A percentile compares a stretch with the other conserved stretches of the same genome.
These are phyloP conservation scores for Nemoura dubitans DNA, from an alignment of 2,888 invertebrate genomes.

Conservation along the genomic window DNA sequence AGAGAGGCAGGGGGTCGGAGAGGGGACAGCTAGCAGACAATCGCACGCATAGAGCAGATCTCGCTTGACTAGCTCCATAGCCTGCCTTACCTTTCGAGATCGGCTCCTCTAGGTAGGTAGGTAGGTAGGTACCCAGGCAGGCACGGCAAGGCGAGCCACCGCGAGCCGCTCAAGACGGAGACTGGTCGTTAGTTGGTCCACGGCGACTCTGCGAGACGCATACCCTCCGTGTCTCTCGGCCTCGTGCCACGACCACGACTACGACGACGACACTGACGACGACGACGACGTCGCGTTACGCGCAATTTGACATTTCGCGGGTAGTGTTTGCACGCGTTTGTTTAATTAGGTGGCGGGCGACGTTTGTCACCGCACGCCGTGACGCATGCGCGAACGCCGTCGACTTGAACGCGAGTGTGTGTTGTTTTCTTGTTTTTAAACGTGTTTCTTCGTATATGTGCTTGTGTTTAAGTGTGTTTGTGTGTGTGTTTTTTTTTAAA, in stretches of 20 bases:
- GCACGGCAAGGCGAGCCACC: too few species aligned
- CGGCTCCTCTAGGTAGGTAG: not conserved
- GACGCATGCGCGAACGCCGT: not conserved
- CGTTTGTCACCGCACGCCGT: not conserved
- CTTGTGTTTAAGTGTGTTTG: not conserved
- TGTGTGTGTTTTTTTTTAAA: not conserved
- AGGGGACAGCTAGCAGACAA: not conserved
- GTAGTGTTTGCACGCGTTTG: not conserved
- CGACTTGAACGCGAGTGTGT: not conserved
- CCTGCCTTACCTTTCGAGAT: constrained; percentile 15
- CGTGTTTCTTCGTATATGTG: not conserved
- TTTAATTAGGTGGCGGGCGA: not conserved
- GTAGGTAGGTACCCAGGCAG: not conserved
- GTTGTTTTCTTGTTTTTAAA: not conserved
- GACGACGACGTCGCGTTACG: not conserved
- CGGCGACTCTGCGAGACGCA: not conserved
- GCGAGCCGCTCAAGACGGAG: not conserved
- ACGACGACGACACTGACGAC: not conserved
- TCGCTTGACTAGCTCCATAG: constrained; percentile 38
- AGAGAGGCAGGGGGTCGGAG: not conserved
- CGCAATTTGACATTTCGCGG: not conserved
- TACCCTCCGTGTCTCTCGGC: not conserved
- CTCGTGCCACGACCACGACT: not conserved
- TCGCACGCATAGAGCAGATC: constrained; percentile 29
- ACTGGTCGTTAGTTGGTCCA: not conserved